These are phyloP conservation scores for Ceratitis capitata DNA, from an alignment of 1,140 invertebrate species.

Conservation along the genomic window DNA sequence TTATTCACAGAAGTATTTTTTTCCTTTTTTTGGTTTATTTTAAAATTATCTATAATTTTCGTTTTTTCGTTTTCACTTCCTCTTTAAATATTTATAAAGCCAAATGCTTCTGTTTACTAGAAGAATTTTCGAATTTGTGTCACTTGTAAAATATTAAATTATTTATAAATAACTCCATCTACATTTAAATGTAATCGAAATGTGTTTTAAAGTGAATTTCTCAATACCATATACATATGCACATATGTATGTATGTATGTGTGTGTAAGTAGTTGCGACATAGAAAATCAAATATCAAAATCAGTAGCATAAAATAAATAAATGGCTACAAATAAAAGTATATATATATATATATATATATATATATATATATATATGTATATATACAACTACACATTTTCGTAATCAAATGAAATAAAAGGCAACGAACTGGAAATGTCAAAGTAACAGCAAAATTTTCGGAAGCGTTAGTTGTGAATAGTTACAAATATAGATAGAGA, in stretches of 20 bases:
- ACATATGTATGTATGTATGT: not conserved
- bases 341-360: not conserved
- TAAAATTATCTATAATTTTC: not conserved
- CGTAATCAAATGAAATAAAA: conserved; percentile 9
- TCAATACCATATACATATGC: not conserved
- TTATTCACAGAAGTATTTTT: too few species aligned
- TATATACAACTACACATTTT: not conserved
- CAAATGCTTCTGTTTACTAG: not conserved
- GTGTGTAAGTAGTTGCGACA: not conserved
- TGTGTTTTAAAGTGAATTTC: too few species aligned
- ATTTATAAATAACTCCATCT: not conserved
- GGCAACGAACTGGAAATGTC: conserved; percentile 30
- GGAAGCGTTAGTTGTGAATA: conserved; percentile 2
- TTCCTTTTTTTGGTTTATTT: too few species aligned
- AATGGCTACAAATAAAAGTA: too few species aligned
- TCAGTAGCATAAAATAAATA: not conserved
- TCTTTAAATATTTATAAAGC: not conserved
- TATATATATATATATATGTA: not conserved
- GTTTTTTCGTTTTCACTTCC: not conserved
- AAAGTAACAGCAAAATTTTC: conserved; percentile 12
- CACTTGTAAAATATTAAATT: conserved; percentile 10
- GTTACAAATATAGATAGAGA: not conserved
- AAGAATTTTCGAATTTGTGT: not conserved
- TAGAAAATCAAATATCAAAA: not conserved
- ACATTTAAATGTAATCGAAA: not conserved